Evolutionary conservation across 2,888 invertebrate species (phyloP), one percentile per base, ranked within the genome.

Genomic region (Lymantria monacha): DNA sequence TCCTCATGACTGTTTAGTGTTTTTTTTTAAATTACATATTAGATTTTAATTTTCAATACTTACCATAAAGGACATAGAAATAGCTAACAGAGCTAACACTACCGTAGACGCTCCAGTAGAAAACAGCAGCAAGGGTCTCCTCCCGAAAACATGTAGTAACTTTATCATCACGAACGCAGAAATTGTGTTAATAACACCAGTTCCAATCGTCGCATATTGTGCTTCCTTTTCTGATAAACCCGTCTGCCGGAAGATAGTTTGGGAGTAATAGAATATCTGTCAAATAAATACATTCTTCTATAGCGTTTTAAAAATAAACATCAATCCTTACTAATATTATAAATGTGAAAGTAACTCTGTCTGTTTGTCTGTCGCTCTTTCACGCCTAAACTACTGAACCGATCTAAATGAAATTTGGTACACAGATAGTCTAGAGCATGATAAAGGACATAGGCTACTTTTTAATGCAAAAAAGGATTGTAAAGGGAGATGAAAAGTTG

Each of bases 241-340:
- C 1, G 97, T 96, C 57, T 88, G 92, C 70, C 87, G 79, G 85
- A 97, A 97, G 67, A 97, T 97, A 31, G 92, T 92, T 45, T 94
- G 93, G 0, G 97, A 97, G 83, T 97, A 97, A 84, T 96, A 97
- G 83, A 97, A 97, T 9, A 95, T 94, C 93, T 95, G 80, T n/a
- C 9, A 43, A 40, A 10, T 8, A n/a, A 40, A 22, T n/a, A 22
- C 22, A 22, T 22, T 22, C 22, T 2, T 22, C 22, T 22, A 22
- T 22, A 22, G 2, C 5, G 2, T 22, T 22, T 22, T 22, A 3
- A 22, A 40, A n/a, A 40, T 13, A 45, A 46, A n/a, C n/a, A n/a
- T n/a, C n/a, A n/a, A n/a, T n/a, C n/a, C n/a, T n/a, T n/a, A n/a
- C n/a, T n/a, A n/a, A n/a, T n/a, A n/a, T n/a, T n/a, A n/a, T n/a